Conservation (phyloP, 2,888 invertebrate genomes). For the Eupithecia abbreviata region DNA sequence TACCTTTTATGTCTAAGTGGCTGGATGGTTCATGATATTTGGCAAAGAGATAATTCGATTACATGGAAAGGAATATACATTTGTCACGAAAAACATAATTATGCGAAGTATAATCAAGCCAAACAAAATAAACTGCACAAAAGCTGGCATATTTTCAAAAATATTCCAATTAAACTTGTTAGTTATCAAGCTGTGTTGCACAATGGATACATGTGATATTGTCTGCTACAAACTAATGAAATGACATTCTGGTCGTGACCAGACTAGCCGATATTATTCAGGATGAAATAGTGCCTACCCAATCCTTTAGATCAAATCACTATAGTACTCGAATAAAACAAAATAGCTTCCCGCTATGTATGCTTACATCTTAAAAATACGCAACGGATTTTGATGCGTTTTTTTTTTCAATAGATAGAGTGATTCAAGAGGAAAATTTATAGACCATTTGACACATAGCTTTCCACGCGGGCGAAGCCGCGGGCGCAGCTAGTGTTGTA, state of each 20-base stretch:
- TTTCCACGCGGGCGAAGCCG: too few species aligned
- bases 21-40: background rate
- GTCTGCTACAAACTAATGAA: conserved; percentile 52
- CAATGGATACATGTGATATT: conserved; percentile 36
- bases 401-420: too few species aligned
- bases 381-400: too few species aligned
- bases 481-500: too few species aligned
- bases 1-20: background rate
- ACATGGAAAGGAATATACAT: background rate
- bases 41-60: background rate
- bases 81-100: background rate
- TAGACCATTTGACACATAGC: too few species aligned
- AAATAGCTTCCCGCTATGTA: too few species aligned
- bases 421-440: too few species aligned
- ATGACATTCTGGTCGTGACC: conserved; percentile 54
- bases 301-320: background rate
- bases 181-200: conserved; percentile 22
- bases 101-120: background rate
- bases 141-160: conserved; percentile 2
- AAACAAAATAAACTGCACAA: background rate
- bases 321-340: too few species aligned
- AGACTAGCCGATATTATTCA: conserved; percentile 36
- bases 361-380: too few species aligned
- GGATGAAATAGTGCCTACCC: conserved; percentile 26
- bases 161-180: conserved; percentile 6